Evolutionary conservation across 2,888 invertebrate genomes (phyloP).

Genomic region (Tiliacea aurago): DNA sequence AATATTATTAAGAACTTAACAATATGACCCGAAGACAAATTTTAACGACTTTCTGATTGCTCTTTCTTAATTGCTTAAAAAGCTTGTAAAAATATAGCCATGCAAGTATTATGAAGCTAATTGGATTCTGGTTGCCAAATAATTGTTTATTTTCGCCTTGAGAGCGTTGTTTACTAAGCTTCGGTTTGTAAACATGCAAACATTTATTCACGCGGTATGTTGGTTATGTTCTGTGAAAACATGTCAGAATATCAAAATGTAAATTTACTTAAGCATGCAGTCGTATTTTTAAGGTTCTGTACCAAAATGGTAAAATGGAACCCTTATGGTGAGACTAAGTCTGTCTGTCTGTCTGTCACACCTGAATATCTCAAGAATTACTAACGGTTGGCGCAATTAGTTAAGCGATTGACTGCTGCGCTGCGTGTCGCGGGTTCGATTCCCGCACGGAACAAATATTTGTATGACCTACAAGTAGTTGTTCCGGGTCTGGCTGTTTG

Average conservation of each 20-base stretch:
- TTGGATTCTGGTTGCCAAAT: constrained; percentile 13
- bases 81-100: constrained; percentile 1
- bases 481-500: no score
- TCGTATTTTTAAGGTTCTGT: no score
- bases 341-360: no score
- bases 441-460: no score
- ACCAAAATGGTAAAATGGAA: no score
- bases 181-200: constrained; percentile 23
- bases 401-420: no score
- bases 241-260: neutral
- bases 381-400: no score
- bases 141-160: constrained; percentile 18
- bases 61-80: neutral
- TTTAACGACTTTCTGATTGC: neutral
- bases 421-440: no score
- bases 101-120: neutral
- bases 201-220: constrained; percentile 16
- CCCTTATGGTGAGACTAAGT: no score
- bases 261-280: no score
- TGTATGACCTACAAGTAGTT: no score
- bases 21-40: neutral
- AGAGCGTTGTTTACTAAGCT: constrained; percentile 26
- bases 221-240: constrained; percentile 3
- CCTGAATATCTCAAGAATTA: no score
- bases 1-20: neutral